Evolutionary conservation across 2,888 invertebrate species (phyloP), one percentile per base, ranked within the genome.

Genomic region (Diaphora mendica): DNA sequence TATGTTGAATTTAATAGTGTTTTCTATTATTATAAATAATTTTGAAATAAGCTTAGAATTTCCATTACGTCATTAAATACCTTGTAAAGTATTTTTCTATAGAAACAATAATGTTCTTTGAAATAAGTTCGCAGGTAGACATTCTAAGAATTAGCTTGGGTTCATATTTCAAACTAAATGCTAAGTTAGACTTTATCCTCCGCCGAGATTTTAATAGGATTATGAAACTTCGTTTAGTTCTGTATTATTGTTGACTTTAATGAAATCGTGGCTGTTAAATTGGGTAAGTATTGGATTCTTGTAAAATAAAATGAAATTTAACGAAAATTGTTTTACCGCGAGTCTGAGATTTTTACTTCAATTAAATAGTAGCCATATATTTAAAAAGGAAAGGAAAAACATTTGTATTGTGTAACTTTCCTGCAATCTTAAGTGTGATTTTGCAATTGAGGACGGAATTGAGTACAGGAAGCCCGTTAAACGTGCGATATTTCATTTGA

Each of bases 61-160:
- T 67, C 30, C 35, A 62, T 33, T 44, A 20, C 20, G 33, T 67
- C 64, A 62, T 66, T 62, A 11, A 59, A 64, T 64, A 35, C 20
- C 30, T 72, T 62, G 79, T 48, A 42, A 71, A 78, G 72, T 79
- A 79, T 76, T 74, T 78, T 82, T 82, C 74, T 69, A 76, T 73
- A 78, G 84, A 82, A 82, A 72, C 74, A 82, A 80, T 78, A 76
- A 64, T 70, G 66, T 82, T 84, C 84, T 66, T 73, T 73, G 82
- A 76, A 82, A 68, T 73, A 72, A 75, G 71, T 82, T 71, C 75
- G 75, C 81, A 78, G 85, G 83, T 83, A 84, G 70, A 71, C 65
- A 42, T 83, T 83, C 83, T 68, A 1, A 70, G 83, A 84, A 83
- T 75, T 71, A 20, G 26, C 35, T 70, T 70, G 72, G 68, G 71